Base-by-base conservation (phyloP, 2,113 vertebrate genomes). In the Steatornis caripensis region DNA sequence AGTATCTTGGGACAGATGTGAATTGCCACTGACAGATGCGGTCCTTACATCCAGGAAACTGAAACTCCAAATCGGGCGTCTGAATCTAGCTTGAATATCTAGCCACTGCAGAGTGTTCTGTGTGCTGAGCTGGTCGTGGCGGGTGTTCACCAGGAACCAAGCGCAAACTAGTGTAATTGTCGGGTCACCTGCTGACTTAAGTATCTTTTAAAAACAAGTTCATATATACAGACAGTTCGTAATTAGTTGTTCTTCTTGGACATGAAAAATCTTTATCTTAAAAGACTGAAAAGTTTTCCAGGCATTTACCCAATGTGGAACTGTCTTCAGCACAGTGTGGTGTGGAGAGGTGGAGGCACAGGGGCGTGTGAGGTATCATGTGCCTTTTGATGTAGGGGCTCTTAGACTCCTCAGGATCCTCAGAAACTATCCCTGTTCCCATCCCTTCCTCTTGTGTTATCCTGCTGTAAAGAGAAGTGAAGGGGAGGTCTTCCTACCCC, bases 61-160 rank as follows among this genome's bases (percentile, higher is more conserved):
- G 18, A 19, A 45, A 17, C 30, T 64, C 53, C 37, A 51, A 13
- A 8, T 18, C 1, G 1, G 23, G 65, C 55, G 69, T 23, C 19
- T 48, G 32, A 23, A 23, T 49, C n/a, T 22, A 21, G 12, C 32
- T 39, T 10, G 20, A 32, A 8, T 17, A 11, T n/a, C n/a, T 18
- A 45, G 26, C 12, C 12, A 3, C 55, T 41, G 37, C 48, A 22
- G 15, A 30, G 12, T 1, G 2, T 24, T 30, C 1, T 2, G 26
- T 32, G 30, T 55, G 60, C 62, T 64, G 68, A 45, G 55, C 62
- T 57, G 30, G 12, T 13, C 13, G 14, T 18, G 11, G 6, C 5
- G 6, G 34, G 36, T 10, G 18, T 32, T 46, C 39, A 27, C n/a
- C 37, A 43, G 39, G 34, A 72, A 15, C 21, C 24, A 8, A 15